Base-by-base conservation (phyloP, 2,797 vertebrate genomes). In the Gambelia wislizenii region DNA sequence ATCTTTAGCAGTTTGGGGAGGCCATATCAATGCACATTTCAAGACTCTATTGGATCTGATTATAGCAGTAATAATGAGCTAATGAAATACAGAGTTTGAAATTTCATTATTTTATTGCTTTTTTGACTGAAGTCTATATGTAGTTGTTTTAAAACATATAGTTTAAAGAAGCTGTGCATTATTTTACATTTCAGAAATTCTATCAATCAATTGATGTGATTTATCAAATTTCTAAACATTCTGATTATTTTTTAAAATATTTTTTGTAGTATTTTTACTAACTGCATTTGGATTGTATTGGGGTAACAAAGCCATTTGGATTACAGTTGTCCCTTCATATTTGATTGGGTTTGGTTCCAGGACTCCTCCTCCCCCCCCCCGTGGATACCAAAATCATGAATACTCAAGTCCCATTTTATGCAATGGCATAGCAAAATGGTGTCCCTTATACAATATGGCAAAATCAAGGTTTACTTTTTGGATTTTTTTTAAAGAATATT, bases 1-100 rank as follows among this genome's bases (percentile, higher is more conserved):
- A 93, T 91, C 90, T 93, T 92, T 89, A 93, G 87, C 92, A 94
- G 90, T 93, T 95, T 96, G 94, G 92, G 95, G 94, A 95, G 91
- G 90, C 88, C 87, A 94, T 92, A 90, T 96, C 92, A 67, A 81
- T 81, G 84, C 89, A 95, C 89, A 93, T 94, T 76, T 0, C 91
- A 86, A 89, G 89, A 94, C 91, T 95, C 86, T n/a, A 88, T 95
- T 92, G 87, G 89, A 93, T 81, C 76, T 79, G 92, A 95, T 94
- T 89, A 52, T 0, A 93, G 83, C 88, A 54, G 7, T 69, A 25
- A 56, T 54, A 70, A 52, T 69, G 44, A 33, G 16, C 47, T 78
- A 4, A 16, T 67, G 2, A 56, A 80, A 39, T 87, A 80, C 7
- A 30, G 64, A 87, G 69, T 79, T 83, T 67, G 76, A 64, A 54